Evolutionary conservation across 2,113 vertebrate species (phyloP).

Genomic region (Fulica atra): DNA sequence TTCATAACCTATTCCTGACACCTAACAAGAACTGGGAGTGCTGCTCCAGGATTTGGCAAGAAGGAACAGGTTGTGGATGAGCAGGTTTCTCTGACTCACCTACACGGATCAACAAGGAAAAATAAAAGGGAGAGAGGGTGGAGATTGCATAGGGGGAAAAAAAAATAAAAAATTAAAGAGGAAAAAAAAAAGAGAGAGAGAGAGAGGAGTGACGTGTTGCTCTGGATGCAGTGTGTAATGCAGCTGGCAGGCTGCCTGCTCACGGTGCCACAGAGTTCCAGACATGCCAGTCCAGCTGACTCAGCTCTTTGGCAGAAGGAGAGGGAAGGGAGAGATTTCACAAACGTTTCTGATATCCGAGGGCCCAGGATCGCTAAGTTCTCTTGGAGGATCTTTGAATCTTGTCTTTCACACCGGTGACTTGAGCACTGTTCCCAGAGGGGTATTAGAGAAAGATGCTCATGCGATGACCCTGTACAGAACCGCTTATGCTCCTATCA

Average conservation of each 20-base stretch:
- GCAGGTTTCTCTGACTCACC: constrained; percentile 73
- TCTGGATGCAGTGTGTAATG: constrained; percentile 47
- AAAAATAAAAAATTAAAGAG: neutral
- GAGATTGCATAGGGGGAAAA: constrained; percentile 9
- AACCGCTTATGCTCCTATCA: neutral
- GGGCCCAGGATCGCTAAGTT: neutral
- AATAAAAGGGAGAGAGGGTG: constrained; percentile 66
- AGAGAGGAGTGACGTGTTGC: constrained; percentile 44
- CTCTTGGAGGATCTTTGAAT: neutral
- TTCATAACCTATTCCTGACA: constrained; percentile 63
- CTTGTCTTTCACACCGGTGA: neutral
- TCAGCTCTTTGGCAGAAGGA: constrained; percentile 18
- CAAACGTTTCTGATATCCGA: neutral
- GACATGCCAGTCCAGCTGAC: constrained; percentile 55
- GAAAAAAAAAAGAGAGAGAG: neutral
- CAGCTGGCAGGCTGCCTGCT: constrained; percentile 48
- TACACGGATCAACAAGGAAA: constrained; percentile 66
- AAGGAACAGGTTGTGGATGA: constrained; percentile 67
- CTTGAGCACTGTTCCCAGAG: neutral
- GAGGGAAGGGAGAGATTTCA: constrained; percentile 27
- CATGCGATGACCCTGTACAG: neutral
- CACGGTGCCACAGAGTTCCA: constrained; percentile 34
- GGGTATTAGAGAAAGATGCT: neutral
- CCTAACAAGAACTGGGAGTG: constrained; percentile 56
- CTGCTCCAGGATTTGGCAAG: constrained; percentile 70